These are phyloP conservation scores for Muntiacus reevesi DNA, from an alignment of 2,113 vertebrate species.

Conservation along the genomic window DNA sequence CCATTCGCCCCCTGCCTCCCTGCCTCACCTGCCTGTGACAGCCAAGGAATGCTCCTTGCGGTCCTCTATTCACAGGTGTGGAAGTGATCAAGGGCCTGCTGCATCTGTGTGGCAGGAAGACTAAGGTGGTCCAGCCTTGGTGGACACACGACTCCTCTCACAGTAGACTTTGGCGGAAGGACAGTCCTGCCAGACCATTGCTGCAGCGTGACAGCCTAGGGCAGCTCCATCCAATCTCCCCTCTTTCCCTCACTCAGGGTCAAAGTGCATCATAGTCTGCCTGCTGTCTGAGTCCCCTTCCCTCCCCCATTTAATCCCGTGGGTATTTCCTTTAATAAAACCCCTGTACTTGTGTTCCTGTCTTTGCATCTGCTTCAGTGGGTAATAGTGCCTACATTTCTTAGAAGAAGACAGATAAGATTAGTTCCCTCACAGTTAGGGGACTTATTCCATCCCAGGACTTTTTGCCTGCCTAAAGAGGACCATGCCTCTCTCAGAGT, in stretches of 20 bases:
- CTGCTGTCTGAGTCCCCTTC: fast-evolving
- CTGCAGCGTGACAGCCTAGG: background rate
- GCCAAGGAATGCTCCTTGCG: background rate
- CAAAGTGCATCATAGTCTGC: background rate
- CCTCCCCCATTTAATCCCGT: background rate
- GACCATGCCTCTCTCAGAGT: background rate
- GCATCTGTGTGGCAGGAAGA: background rate
- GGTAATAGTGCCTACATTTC: background rate
- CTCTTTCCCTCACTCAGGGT: background rate
- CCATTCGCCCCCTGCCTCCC: background rate
- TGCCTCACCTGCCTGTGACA: background rate
- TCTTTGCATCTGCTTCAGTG: background rate
- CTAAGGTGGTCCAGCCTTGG: background rate
- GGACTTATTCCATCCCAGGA: background rate
- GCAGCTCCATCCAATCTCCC: background rate
- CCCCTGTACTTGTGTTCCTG: background rate
- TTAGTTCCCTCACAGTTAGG: background rate
- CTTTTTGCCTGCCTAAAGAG: background rate
- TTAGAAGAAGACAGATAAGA: background rate
- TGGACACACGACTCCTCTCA: background rate
- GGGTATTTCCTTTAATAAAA: background rate
- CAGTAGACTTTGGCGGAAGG: background rate
- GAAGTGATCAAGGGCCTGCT: background rate
- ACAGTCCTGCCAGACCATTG: background rate
- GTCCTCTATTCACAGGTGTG: background rate